Percentiles rank a stretch among this genome's conserved stretches.
Evolutionary conservation across 2,797 vertebrate species (phyloP).

Genomic region (Sciurus vulgaris): DNA sequence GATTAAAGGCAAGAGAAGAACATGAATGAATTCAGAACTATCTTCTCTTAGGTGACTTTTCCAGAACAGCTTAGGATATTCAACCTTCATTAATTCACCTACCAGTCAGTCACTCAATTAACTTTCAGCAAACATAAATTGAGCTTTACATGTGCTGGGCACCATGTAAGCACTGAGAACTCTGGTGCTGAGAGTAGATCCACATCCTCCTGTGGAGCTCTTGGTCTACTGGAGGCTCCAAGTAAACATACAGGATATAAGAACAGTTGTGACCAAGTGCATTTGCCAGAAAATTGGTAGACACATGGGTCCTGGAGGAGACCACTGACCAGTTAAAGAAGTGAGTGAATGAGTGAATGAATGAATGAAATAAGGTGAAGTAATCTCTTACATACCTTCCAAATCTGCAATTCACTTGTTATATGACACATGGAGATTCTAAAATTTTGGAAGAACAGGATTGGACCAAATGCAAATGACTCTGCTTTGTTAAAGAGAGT

Average conservation of each 20-base stretch:
- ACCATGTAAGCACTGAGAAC: background rate
- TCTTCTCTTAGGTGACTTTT: background rate
- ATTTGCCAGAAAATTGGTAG: background rate
- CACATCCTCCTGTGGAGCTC: background rate
- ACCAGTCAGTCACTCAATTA: background rate
- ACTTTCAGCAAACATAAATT: background rate
- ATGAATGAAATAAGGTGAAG: background rate
- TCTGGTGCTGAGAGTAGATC: background rate
- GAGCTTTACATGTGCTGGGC: background rate
- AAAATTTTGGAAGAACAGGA: background rate
- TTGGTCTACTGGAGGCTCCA: background rate
- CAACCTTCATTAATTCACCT: background rate
- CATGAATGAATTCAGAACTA: background rate
- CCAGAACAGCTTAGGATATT: background rate
- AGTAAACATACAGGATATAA: background rate
- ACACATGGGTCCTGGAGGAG: background rate
- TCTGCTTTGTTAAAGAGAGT: background rate
- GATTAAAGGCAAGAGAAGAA: background rate
- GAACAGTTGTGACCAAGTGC: background rate
- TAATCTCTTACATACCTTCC: background rate
- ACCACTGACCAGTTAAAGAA: background rate
- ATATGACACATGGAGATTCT: background rate
- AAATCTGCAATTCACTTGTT: background rate
- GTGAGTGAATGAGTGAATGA: background rate
- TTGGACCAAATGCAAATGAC: background rate